These are phyloP conservation scores for Ancistrus triradiatus DNA, from an alignment of 2,113 vertebrate species.

Conservation along the genomic window DNA sequence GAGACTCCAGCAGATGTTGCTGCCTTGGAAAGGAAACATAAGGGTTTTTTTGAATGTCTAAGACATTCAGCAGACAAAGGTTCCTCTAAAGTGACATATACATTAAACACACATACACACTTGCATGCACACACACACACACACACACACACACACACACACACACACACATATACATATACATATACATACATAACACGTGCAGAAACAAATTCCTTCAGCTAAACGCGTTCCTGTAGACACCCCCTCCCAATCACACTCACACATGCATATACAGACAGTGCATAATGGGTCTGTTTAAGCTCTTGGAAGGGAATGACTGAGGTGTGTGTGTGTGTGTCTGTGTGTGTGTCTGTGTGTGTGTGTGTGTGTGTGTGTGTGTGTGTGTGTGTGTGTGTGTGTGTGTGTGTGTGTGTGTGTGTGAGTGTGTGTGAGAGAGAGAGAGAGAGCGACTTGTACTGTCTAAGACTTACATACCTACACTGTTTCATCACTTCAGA, in stretches of 20 bases:
- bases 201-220: slow-evolving; percentile 22
- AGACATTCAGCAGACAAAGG: slow-evolving; percentile 42
- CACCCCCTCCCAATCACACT: not conserved
- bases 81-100: slow-evolving; percentile 21
- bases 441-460: slow-evolving; percentile 24
- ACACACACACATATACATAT: slow-evolving; percentile 18
- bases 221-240: not conserved
- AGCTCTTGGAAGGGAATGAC: not conserved
- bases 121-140: slow-evolving; percentile 1
- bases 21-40: slow-evolving; percentile 43
- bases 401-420: not conserved
- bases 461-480: no score
- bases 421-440: not conserved
- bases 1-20: slow-evolving; percentile 50
- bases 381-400: not conserved
- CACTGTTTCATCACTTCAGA: slow-evolving; percentile 54
- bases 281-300: slow-evolving; percentile 27
- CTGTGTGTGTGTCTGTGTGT: not conserved
- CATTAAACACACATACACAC: slow-evolving; percentile 14
- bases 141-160: slow-evolving; percentile 12
- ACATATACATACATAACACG: slow-evolving; percentile 22
- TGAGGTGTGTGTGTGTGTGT: not conserved
- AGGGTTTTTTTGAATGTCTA: slow-evolving; percentile 36
- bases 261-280: slow-evolving; percentile 16
- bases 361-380: not conserved